These are phyloP conservation scores for Coleophora deauratella DNA, from an alignment of 2,888 invertebrate genomes.

Conservation along the genomic window DNA sequence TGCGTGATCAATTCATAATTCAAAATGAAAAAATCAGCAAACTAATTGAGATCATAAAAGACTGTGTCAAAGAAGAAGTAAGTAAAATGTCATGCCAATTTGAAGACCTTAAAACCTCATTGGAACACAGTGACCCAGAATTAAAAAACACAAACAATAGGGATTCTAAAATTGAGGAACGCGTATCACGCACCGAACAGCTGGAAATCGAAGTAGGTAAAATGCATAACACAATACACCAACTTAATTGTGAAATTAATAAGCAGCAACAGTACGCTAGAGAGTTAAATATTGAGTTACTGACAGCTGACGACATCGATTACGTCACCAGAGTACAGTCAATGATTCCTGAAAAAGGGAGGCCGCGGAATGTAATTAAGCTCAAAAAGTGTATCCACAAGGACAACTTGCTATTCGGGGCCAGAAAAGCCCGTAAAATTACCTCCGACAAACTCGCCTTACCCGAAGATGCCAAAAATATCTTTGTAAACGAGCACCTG, in stretches of 20 bases:
- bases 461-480: background rate
- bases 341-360: background rate
- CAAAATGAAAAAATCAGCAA: background rate
- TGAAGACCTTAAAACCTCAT: background rate
- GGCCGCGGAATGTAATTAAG: background rate
- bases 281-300: background rate
- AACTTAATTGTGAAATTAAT: too few species aligned
- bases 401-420: background rate
- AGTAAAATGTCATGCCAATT: background rate
- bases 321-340: background rate
- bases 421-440: background rate
- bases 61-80: background rate
- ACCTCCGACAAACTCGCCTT: background rate
- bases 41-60: background rate
- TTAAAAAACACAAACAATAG: background rate
- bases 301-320: background rate
- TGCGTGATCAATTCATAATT: background rate
- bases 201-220: background rate
- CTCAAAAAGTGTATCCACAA: background rate
- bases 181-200: background rate
- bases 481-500: constrained; percentile 1
- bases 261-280: background rate
- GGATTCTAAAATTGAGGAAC: background rate
- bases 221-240: background rate
- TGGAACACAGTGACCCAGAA: background rate